Percentiles rank a stretch among this genome's conserved stretches.
These are phyloP conservation scores for Ifrita kowaldi DNA, from an alignment of 2,113 vertebrate species.

Conservation along the genomic window DNA sequence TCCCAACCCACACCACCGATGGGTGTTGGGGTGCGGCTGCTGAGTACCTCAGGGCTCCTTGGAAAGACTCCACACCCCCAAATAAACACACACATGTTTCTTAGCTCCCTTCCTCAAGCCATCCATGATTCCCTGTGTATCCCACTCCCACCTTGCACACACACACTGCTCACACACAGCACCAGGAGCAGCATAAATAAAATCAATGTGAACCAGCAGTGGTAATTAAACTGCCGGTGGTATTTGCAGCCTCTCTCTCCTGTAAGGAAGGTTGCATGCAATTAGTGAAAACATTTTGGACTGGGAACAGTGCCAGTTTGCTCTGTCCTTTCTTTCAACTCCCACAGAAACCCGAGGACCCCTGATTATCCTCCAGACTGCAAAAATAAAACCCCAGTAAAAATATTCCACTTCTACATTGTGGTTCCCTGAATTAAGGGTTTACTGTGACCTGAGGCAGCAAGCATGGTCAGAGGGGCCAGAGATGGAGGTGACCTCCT, in stretches of 20 bases:
- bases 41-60: neutral
- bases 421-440: neutral
- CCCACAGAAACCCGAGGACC: constrained; percentile 44
- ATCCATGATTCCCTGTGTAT: neutral
- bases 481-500: neutral
- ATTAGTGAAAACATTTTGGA: constrained; percentile 63
- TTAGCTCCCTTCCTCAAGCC: neutral
- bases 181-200: constrained; percentile 7
- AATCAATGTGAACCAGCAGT: constrained; percentile 19
- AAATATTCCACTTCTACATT: neutral
- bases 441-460: neutral
- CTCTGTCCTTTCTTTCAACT: constrained; percentile 64
- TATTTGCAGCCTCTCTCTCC: constrained; percentile 27
- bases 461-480: fast-evolving
- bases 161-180: neutral
- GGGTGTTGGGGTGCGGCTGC: fast-evolving
- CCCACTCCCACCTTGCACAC: neutral
- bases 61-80: neutral
- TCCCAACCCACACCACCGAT: fast-evolving
- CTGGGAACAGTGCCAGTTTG: constrained; percentile 54
- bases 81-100: neutral
- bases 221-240: constrained; percentile 41
- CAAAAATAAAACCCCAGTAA: constrained; percentile 1
- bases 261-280: constrained; percentile 48
- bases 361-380: constrained; percentile 13